A percentile compares a stretch with the other conserved stretches of the same genome.
Conservation (phyloP, 2,888 invertebrate genomes). For the Apamea anceps region DNA sequence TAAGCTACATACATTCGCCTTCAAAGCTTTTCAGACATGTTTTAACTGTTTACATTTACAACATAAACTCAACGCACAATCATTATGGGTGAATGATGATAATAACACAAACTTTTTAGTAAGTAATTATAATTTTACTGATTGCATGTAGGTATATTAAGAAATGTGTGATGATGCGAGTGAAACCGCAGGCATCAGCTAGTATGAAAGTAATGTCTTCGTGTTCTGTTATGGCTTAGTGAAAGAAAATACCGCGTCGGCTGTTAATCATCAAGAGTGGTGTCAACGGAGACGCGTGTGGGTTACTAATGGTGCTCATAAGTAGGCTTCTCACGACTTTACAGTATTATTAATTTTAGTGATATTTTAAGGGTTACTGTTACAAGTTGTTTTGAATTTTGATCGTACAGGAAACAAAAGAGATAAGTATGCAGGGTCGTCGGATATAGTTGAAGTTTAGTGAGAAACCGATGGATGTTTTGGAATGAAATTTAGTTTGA, state of each 20-base stretch:
- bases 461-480: too few species aligned
- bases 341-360: conserved; percentile 43
- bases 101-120: too few species aligned
- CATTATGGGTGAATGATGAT: too few species aligned
- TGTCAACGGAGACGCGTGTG: conserved; percentile 49
- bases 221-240: conserved; percentile 41
- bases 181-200: neutral
- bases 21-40: too few species aligned
- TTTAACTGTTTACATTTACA: too few species aligned
- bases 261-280: conserved; percentile 53
- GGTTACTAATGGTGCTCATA: conserved; percentile 54
- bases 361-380: conserved; percentile 49
- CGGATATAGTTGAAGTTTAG: too few species aligned
- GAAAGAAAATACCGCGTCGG: conserved; percentile 44
- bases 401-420: neutral
- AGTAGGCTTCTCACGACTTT: conserved; percentile 44
- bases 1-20: too few species aligned
- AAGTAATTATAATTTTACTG: too few species aligned
- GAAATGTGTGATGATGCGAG: neutral
- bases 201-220: conserved; percentile 32
- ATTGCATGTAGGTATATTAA: too few species aligned
- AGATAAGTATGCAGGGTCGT: too few species aligned
- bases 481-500: too few species aligned
- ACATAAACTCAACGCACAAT: too few species aligned
- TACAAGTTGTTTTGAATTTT: conserved; percentile 26